Percentiles rank a stretch among this genome's conserved stretches.
phyloP scores from a whole-genome alignment of 2,888 invertebrate species.

The Diloba caeruleocephala region DNA sequence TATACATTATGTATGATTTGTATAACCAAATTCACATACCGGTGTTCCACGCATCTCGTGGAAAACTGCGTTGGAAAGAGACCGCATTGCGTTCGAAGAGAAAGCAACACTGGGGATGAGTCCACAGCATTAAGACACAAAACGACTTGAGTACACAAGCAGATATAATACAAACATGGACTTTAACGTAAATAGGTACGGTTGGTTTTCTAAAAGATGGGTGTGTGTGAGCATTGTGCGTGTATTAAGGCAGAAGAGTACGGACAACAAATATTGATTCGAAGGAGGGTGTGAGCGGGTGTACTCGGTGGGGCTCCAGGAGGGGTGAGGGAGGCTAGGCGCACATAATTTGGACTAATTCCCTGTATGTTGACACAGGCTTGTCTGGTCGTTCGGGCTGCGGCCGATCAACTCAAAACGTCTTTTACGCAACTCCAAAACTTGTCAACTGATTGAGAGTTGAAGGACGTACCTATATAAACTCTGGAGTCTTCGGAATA shows the following conservation, averaged over 20 bases:
- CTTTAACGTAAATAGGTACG: slow-evolving; percentile 6
- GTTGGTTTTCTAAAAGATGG: slow-evolving; percentile 28
- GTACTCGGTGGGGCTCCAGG: slow-evolving; percentile 54
- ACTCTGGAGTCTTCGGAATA: not conserved
- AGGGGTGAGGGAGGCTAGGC: slow-evolving; percentile 64
- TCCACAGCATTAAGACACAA: slow-evolving; percentile 53
- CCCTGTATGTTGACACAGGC: slow-evolving; percentile 85
- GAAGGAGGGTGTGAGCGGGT: slow-evolving; percentile 72
- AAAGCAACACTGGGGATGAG: slow-evolving; percentile 82
- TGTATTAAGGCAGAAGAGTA: slow-evolving; percentile 89
- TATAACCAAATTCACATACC: slow-evolving; percentile 58
- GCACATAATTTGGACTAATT: slow-evolving; percentile 89
- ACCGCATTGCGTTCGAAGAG: slow-evolving; percentile 85
- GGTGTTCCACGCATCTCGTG: slow-evolving; percentile 69
- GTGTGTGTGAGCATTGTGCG: slow-evolving; percentile 82
- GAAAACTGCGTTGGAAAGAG: slow-evolving; percentile 84
- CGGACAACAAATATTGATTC: slow-evolving; percentile 90
- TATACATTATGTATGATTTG: slow-evolving; percentile 57
- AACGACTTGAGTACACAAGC: slow-evolving; percentile 57
- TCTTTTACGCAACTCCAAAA: slow-evolving; percentile 76
- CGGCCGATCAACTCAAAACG: slow-evolving; percentile 76
- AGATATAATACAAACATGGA: slow-evolving; percentile 19
- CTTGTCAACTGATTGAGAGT: slow-evolving; percentile 45
- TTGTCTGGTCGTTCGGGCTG: slow-evolving; percentile 79
- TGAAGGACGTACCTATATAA: slow-evolving; percentile 26